Evolutionary conservation across 1,140 invertebrate genomes (phyloP), one percentile per base, ranked within the genome.

Genomic region (Temnothorax longispinosus): DNA sequence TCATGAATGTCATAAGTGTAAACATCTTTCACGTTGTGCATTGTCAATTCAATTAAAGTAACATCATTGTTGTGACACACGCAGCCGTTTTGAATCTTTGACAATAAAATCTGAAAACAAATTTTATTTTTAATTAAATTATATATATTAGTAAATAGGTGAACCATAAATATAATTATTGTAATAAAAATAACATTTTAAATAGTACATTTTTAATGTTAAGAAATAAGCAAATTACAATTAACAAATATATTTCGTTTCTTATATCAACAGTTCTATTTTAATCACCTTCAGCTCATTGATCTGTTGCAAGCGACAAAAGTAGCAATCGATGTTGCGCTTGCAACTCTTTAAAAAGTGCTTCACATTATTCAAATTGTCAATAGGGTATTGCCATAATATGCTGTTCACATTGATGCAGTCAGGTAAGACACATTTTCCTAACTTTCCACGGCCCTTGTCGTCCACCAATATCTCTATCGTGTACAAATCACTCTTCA

Each of bases 261-360:
- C 47, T 47, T 32, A 32, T 27, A 1, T 32, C 18, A 8, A 67
- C 4, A 18, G 4, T 67, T 27, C 2, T 71, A 52, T 32, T 50
- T 13, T n/a, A 80, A 75, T 77, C 18, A 89, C 88, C 75, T 87
- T n/a, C 32, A 89, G 74, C n/a, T 89, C 74, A 7, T 78, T 60
- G 32, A 74, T 72, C 38, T 89, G 88, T 60, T 56, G n/a, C 38
- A 11, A 6, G 21, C 88, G 67, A 62, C 38, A 50, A 32, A 21
- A 15, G 35, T 87, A 85, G 21, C 80, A 87, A 18, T 89, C 50
- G 21, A 87, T 41, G 60, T 80, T 52, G 18, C 71, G 74, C 72
- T 87, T 80, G 62, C 80, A 81, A 15, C 13, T 32, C 21, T 56
- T 78, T 7, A 87, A 38, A 32, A 87, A 87, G 5, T 27, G n/a